Conservation (phyloP, 2,888 invertebrate species). For the Ellobium chinense region DNA sequence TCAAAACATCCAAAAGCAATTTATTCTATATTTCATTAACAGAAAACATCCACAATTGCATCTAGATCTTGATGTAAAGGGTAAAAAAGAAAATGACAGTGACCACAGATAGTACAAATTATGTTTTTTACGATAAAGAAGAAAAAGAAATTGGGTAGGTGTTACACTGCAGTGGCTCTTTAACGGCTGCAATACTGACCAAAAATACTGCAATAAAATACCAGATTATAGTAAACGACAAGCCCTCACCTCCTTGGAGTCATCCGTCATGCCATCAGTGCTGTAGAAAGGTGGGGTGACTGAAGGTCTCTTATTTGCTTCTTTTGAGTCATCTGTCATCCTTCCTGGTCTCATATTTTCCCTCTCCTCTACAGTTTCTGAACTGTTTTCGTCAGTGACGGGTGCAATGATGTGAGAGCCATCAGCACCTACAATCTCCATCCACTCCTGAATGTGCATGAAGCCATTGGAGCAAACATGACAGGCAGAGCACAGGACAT, state of each 20-base stretch:
- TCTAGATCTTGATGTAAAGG: too few relatives aligned
- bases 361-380: conserved; percentile 10
- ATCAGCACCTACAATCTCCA: conserved; percentile 81
- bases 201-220: too few relatives aligned
- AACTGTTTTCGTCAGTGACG: conserved; percentile 2
- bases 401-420: conserved; percentile 77
- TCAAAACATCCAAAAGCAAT: too few relatives aligned
- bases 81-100: too few relatives aligned
- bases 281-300: conserved; percentile 37
- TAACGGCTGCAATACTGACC: too few relatives aligned
- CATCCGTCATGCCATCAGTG: conserved; percentile 77
- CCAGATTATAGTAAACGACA: too few relatives aligned
- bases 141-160: not conserved
- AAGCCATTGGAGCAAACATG: conserved; percentile 90
- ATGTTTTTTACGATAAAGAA: not conserved
- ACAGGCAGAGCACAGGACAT: conserved; percentile 91
- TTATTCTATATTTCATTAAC: too few relatives aligned
- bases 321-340: conserved; percentile 80
- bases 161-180: too few relatives aligned
- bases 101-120: not conserved
- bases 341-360: conserved; percentile 55
- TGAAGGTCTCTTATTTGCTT: conserved; percentile 61
- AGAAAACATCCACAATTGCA: too few relatives aligned
- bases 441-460: conserved; percentile 85
- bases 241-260: conserved; percentile 69